phyloP scores from a whole-genome alignment of 2,888 invertebrate species.

The Lasius fuliginosus region DNA sequence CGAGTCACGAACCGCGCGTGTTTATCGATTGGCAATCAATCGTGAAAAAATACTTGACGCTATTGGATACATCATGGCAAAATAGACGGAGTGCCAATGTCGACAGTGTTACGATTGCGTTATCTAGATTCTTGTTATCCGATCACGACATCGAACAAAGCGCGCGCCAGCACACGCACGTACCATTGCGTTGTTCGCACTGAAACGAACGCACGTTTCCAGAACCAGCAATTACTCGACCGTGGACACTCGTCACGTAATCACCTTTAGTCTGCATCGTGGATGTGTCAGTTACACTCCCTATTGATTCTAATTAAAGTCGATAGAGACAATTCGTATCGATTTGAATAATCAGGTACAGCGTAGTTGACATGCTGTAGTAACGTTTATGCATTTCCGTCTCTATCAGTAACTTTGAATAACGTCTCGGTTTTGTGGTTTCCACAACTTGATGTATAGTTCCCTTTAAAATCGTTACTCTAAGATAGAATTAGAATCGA shows the following conservation, averaged over 20 bases:
- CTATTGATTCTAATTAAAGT: conserved; percentile 75
- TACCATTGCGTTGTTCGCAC: conserved; percentile 55
- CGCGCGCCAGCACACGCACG: conserved; percentile 54
- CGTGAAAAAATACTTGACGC: conserved; percentile 59
- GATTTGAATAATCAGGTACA: conserved; percentile 45
- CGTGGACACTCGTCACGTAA: conserved; percentile 76
- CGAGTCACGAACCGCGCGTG: not conserved
- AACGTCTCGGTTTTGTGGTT: not conserved
- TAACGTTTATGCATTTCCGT: conserved; percentile 24
- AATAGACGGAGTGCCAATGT: conserved; percentile 60
- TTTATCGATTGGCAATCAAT: conserved; percentile 63
- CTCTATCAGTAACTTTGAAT: not conserved
- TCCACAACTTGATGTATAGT: not conserved
- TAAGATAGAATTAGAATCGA: conserved; percentile 8
- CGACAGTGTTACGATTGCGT: conserved; percentile 67
- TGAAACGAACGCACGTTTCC: conserved; percentile 70
- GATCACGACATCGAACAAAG: conserved; percentile 71
- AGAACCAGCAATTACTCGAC: conserved; percentile 78
- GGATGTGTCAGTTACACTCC: conserved; percentile 73
- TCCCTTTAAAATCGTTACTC: conserved; percentile 3
- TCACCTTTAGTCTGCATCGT: conserved; percentile 74
- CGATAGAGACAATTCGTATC: conserved; percentile 68
- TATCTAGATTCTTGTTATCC: conserved; percentile 80
- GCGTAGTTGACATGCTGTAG: conserved; percentile 14
- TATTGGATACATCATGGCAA: conserved; percentile 51